Percentiles rank a stretch among this genome's conserved stretches.
phyloP scores from a whole-genome alignment of 2,888 invertebrate species.

The Pristionchus maxplancki region DNA sequence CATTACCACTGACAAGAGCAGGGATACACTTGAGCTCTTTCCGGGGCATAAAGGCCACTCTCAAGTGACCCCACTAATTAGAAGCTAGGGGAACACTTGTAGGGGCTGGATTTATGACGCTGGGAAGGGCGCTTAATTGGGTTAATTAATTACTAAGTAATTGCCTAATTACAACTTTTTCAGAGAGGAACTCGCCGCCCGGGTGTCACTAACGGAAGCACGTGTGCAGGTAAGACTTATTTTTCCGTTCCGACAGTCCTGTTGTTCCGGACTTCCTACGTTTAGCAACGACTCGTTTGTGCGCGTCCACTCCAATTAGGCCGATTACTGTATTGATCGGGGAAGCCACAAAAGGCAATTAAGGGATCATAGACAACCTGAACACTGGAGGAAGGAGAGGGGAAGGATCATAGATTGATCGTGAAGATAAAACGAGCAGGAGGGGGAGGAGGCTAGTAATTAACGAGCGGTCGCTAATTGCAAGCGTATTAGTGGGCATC shows the following conservation, averaged over 20 bases:
- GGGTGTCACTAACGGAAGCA: slow-evolving; percentile 77
- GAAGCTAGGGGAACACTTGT: slow-evolving; percentile 25
- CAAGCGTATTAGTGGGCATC: slow-evolving; percentile 20
- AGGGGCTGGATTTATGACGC: not conserved
- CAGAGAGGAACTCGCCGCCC: slow-evolving; percentile 77
- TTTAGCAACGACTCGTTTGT: slow-evolving; percentile 16
- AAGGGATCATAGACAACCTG: slow-evolving; percentile 38
- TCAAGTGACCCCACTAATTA: slow-evolving; percentile 28
- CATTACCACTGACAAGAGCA: not conserved
- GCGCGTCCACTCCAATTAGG: slow-evolving; percentile 5
- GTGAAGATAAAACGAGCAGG: slow-evolving; percentile 6
- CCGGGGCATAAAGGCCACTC: not conserved
- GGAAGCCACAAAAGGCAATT: slow-evolving; percentile 39
- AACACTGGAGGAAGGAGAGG: not conserved
- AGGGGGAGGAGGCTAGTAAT: slow-evolving; percentile 3
- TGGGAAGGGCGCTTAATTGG: not conserved
- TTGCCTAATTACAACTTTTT: slow-evolving; percentile 58
- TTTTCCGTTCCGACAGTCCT: not conserved
- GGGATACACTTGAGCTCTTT: slow-evolving; percentile 34
- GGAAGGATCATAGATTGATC: slow-evolving; percentile 38
- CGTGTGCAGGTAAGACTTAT: slow-evolving; percentile 74
- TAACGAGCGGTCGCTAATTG: slow-evolving; percentile 26
- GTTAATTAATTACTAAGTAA: not conserved
- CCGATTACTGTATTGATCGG: slow-evolving; percentile 2
- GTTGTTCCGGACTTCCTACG: not conserved